Evolutionary conservation across 2,888 invertebrate genomes (phyloP).

Genomic region (Micropterix aruncella): DNA sequence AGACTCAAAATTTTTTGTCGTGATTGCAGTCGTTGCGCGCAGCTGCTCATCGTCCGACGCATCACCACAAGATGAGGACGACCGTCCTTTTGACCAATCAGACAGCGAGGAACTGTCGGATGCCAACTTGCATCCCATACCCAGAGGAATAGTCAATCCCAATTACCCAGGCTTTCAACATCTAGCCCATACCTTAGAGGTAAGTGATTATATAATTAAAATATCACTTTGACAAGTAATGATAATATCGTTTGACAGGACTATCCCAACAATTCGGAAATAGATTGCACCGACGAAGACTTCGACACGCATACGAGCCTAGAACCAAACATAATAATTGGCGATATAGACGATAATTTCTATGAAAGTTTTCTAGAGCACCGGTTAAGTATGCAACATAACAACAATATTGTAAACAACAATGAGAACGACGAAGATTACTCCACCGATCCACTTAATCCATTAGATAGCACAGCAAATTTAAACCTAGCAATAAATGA

Average conservation of each 20-base stretch:
- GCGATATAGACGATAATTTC: conserved; percentile 1
- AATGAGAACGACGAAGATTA: not conserved
- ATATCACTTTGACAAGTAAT: too few species aligned
- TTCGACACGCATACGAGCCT: too few species aligned
- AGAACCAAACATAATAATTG: conserved; percentile 4
- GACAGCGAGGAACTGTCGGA: conserved; percentile 39
- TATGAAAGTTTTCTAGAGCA: not conserved
- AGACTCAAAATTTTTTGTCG: too few species aligned
- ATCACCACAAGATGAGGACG: conserved; percentile 36
- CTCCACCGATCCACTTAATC: not conserved
- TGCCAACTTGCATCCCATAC: conserved; percentile 22
- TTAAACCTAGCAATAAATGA: conserved; percentile 1
- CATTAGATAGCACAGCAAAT: not conserved
- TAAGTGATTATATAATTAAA: too few species aligned
- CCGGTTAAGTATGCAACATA: not conserved
- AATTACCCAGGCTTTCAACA: conserved; percentile 78
- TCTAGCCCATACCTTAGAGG: conserved; percentile 56
- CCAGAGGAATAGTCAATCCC: conserved; percentile 66
- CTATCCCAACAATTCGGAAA: not conserved
- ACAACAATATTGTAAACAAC: not conserved
- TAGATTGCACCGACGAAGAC: not conserved
- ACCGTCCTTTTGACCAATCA: conserved; percentile 39
- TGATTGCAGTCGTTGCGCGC: not conserved
- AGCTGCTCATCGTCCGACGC: conserved; percentile 5
- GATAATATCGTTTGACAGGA: too few species aligned